phyloP scores from a whole-genome alignment of 2,888 invertebrate species.

The Listrodromus nycthemerus region DNA sequence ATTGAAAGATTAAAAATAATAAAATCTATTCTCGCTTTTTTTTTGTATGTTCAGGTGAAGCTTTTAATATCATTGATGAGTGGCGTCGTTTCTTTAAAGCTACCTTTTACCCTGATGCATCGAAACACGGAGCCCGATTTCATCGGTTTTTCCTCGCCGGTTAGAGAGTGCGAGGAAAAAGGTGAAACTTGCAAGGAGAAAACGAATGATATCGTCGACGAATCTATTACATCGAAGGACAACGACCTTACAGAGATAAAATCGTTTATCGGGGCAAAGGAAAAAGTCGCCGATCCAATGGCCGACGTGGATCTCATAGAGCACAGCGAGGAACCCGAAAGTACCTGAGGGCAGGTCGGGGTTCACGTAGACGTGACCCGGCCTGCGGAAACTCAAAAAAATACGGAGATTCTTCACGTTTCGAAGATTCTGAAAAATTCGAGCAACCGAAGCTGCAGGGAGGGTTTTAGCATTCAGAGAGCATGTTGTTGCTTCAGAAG shows the following conservation, averaged over 20 bases:
- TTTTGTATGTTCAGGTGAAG: conserved; percentile 86
- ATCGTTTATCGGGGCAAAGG: conserved; percentile 44
- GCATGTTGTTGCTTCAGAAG: conserved; percentile 86
- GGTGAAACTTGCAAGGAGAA: conserved; percentile 51
- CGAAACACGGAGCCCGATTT: conserved; percentile 88
- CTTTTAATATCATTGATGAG: conserved; percentile 92
- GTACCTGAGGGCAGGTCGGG: conserved; percentile 80
- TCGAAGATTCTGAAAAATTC: conserved; percentile 71
- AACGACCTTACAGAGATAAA: conserved; percentile 44
- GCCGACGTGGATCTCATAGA: conserved; percentile 80
- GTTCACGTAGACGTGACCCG: conserved; percentile 75
- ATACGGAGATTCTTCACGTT: conserved; percentile 66
- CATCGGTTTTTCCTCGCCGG: conserved; percentile 84
- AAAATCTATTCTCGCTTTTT: not conserved
- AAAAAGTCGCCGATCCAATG: conserved; percentile 67
- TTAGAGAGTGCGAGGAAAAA: conserved; percentile 65
- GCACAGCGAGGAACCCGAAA: conserved; percentile 75
- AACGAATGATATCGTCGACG: conserved; percentile 63
- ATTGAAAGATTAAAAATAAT: not conserved
- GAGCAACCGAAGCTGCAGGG: conserved; percentile 72
- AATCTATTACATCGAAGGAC: conserved; percentile 16
- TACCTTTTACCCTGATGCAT: conserved; percentile 93
- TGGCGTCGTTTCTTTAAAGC: conserved; percentile 91
- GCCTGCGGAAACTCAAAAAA: conserved; percentile 68
- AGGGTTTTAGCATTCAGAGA: conserved; percentile 85